phyloP scores from a whole-genome alignment of 1,140 invertebrate species.

The Drosophila persimilis region DNA sequence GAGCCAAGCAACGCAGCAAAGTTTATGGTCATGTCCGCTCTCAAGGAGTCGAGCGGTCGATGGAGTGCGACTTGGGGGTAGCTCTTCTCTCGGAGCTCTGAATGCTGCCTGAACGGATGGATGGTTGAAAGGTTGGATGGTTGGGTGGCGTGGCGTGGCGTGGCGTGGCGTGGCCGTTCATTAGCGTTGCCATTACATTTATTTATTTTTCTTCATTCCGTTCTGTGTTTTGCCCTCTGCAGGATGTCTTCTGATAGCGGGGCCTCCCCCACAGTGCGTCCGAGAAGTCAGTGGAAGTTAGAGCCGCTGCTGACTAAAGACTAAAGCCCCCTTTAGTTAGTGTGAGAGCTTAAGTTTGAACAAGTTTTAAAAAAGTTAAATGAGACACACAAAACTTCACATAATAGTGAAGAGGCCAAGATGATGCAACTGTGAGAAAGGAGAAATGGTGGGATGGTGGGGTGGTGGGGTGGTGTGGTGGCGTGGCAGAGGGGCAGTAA shows the following conservation, averaged over 20 bases:
- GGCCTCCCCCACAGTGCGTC: conserved; percentile 9
- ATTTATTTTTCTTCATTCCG: conserved; percentile 54
- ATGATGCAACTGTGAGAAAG: conserved; percentile 5
- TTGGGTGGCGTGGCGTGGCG: too few relatives aligned
- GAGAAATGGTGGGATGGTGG: too few relatives aligned
- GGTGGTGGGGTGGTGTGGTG: too few relatives aligned
- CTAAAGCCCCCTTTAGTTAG: conserved; percentile 12
- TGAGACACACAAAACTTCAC: conserved; percentile 38
- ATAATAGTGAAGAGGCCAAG: conserved; percentile 8
- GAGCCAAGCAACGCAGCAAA: conserved; percentile 35
- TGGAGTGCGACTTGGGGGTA: too few relatives aligned
- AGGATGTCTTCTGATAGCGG: conserved; percentile 39
- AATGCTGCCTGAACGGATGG: background rate
- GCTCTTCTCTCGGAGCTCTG: background rate
- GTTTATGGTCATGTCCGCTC: conserved; percentile 48
- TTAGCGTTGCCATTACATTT: conserved; percentile 49
- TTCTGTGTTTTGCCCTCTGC: conserved; percentile 19
- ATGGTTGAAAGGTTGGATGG: conserved; percentile 2
- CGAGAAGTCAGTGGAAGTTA: conserved; percentile 17
- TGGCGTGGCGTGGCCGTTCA: conserved; percentile 23
- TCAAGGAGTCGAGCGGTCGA: background rate
- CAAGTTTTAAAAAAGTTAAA: conserved; percentile 48
- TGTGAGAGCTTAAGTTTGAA: conserved; percentile 38
- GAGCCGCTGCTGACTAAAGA: conserved; percentile 13
- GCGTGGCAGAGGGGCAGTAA: conserved; percentile 3